phyloP scores from a whole-genome alignment of 35 echinoderm and acorn worm species.

The Ophiothrix spiculata region DNA sequence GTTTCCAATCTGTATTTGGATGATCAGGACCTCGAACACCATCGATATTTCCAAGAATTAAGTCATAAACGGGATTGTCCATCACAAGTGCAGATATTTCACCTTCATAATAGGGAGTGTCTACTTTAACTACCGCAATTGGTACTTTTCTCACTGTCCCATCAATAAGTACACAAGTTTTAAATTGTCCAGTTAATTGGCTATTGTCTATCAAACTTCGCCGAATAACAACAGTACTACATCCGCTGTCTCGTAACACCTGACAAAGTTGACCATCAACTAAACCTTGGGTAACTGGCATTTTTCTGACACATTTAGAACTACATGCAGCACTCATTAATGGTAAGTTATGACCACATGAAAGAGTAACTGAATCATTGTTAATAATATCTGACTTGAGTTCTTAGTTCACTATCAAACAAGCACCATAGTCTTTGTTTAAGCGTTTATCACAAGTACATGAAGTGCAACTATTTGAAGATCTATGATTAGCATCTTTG shows the following conservation, averaged over 20 bases:
- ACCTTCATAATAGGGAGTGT: slow-evolving; percentile 32
- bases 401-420: slow-evolving; percentile 12
- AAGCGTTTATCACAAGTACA: neutral
- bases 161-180: slow-evolving; percentile 42
- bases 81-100: neutral
- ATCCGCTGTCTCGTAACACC: slow-evolving; percentile 43
- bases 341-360: slow-evolving; percentile 42
- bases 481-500: neutral
- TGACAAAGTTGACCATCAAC: neutral
- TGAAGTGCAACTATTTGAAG: neutral
- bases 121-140: slow-evolving; percentile 28
- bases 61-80: slow-evolving; percentile 2
- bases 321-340: slow-evolving; percentile 46
- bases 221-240: slow-evolving; percentile 40
- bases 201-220: neutral
- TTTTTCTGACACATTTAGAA: neutral
- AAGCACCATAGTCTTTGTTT: slow-evolving; percentile 18
- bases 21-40: neutral
- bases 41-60: neutral
- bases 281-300: slow-evolving; percentile 42
- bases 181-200: slow-evolving; percentile 23
- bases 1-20: neutral
- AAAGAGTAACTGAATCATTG: slow-evolving; percentile 3
- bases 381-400: neutral
- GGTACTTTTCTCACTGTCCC: slow-evolving; percentile 33